phyloP scores from a whole-genome alignment of 2,888 invertebrate species.

The Gastracanthus pulcherrimus region DNA sequence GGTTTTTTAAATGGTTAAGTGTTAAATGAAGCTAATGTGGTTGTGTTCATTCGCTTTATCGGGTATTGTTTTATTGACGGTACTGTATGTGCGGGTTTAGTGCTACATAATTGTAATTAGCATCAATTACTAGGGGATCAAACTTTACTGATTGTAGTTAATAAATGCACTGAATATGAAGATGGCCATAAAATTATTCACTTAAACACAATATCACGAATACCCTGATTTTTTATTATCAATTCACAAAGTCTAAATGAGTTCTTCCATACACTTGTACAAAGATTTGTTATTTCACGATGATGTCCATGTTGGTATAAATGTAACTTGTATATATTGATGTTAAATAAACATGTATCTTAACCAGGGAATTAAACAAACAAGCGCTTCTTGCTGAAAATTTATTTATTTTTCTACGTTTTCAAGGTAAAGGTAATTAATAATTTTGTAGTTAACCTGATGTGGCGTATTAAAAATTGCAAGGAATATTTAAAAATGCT shows the following conservation, averaged over 20 bases:
- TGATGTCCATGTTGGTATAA: background rate
- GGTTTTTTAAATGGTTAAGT: no score
- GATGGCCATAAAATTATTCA: no score
- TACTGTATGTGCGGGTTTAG: background rate
- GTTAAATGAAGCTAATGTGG: no score
- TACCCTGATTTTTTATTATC: no score
- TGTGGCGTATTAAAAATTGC: background rate
- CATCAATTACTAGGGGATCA: background rate
- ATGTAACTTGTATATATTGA: background rate
- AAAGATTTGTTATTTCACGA: no score
- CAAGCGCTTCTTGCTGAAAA: background rate
- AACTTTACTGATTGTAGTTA: no score
- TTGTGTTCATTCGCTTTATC: no score
- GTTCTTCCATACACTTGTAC: no score
- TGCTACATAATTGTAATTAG: background rate
- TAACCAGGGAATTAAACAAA: background rate
- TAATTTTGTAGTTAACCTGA: background rate
- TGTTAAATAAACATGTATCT: background rate
- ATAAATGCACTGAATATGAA: no score
- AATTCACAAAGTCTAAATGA: no score
- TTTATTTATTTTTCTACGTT: background rate
- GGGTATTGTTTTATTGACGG: background rate
- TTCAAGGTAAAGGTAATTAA: background rate
- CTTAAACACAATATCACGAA: no score
- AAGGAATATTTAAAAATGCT: background rate